These are phyloP conservation scores for Sebastes variabilis DNA, from an alignment of 2,797 vertebrate genomes.

Conservation along the genomic window DNA sequence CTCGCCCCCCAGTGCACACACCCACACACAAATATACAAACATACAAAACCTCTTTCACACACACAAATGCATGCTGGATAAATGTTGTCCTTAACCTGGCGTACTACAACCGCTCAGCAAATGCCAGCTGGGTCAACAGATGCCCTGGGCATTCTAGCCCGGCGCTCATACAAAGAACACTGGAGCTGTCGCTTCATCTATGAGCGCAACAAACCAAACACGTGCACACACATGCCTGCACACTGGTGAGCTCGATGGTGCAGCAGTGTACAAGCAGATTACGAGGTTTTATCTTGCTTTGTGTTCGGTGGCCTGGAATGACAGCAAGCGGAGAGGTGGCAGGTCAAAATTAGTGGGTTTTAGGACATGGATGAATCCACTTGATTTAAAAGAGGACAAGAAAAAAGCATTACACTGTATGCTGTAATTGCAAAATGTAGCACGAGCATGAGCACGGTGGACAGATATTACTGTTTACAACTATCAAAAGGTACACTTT, in stretches of 20 bases:
- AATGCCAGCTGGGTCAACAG: slow-evolving; percentile 82
- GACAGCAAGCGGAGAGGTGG: slow-evolving; percentile 32
- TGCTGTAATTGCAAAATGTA: slow-evolving; percentile 21
- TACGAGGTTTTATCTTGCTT: slow-evolving; percentile 71
- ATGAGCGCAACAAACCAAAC: background rate
- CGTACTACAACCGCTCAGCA: slow-evolving; percentile 64
- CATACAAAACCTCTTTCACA: background rate
- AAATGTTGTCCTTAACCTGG: slow-evolving; percentile 77
- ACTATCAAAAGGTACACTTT: background rate
- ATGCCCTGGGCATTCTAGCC: slow-evolving; percentile 65
- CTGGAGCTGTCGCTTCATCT: slow-evolving; percentile 41
- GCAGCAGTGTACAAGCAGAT: slow-evolving; percentile 66
- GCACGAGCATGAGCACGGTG: background rate
- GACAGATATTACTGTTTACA: background rate
- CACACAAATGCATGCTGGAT: slow-evolving; percentile 56
- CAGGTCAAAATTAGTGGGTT: slow-evolving; percentile 53
- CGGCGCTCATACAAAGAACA: slow-evolving; percentile 55
- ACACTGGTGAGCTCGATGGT: slow-evolving; percentile 39
- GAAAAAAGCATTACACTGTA: slow-evolving; percentile 5
- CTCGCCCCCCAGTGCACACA: slow-evolving; percentile 2
- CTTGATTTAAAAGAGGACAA: slow-evolving; percentile 20
- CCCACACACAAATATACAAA: slow-evolving; percentile 20
- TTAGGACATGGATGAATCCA: slow-evolving; percentile 29
- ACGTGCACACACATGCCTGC: slow-evolving; percentile 31
- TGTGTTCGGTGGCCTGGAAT: slow-evolving; percentile 37